Base-by-base conservation (phyloP, 2,888 invertebrate genomes). In the Cetonia aurata region DNA sequence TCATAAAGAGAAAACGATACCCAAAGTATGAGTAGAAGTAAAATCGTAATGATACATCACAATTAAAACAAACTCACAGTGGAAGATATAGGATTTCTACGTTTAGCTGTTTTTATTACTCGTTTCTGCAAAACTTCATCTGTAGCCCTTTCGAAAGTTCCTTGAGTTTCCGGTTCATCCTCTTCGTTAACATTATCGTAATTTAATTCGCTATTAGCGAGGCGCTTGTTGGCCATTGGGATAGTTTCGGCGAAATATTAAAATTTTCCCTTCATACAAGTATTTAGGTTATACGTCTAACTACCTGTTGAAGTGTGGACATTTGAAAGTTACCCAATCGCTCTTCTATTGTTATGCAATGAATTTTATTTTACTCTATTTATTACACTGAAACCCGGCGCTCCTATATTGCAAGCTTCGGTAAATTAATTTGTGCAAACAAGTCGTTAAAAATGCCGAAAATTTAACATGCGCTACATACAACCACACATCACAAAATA, bases 131-230 rank as follows among this genome's bases (percentile, higher is more conserved):
- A 81, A 72, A 91, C 88, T 56, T 93, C 92, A 44, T 90, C 89
- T 1, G 92, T 89, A 13, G 91, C 90, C 77, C 85, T 83, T 76
- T 87, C 86, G 82, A 95, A 95, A 42, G 86, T 87, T 8, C 95
- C 95, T 75, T 90, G 89, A 77, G 94, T 92, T 80, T 95, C 94
- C 0, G 87, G 86, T 60, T 90, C 90, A 1, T 93, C 92, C 68
- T 94, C 94, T 71, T 89, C 85, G 81, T 95, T 91, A 95, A 96
- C 96, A 82, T 96, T 96, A 10, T 93, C 92, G 79, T 93, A 93
- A 84, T 92, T 95, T 74, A 96, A 84, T 70, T 95, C 92, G 19
- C 87, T 87, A 4, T 91, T 88, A 33, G 96, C 94, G 76, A 86
- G 85, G 73, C 96, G 88, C 86, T 96, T 96, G 62, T 84, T 83